Conservation (phyloP, 2,888 invertebrate species). For the Pristionchus exspectatus region DNA sequence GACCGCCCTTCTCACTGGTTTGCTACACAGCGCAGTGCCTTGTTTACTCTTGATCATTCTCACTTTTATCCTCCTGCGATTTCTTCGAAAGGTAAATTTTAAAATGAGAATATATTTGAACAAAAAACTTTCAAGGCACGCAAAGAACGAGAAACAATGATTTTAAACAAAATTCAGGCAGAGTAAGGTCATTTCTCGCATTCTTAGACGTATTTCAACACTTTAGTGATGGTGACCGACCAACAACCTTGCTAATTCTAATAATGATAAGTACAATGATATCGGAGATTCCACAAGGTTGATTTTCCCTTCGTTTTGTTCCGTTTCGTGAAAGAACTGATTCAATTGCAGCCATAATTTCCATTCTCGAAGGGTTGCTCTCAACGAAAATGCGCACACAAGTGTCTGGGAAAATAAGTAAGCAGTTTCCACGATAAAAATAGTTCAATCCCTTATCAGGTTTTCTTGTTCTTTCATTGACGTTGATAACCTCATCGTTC, state of each 20-base stretch:
- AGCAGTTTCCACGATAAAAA: not conserved
- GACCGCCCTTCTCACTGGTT: not conserved
- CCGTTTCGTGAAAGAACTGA: not conserved
- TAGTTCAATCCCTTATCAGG: not conserved
- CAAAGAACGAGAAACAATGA: not conserved
- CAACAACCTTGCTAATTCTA: not conserved
- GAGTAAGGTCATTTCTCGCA: too few species aligned
- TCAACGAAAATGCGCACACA: not conserved
- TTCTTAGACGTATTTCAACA: not conserved
- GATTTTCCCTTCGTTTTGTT: too few species aligned
- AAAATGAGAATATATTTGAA: not conserved
- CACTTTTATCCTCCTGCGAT: not conserved
- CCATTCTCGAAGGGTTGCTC: not conserved
- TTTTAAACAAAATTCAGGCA: not conserved
- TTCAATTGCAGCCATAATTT: not conserved
- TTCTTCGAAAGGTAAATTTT: not conserved
- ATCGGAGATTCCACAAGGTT: not conserved
- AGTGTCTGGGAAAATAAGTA: not conserved
- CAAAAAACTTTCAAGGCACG: not conserved
- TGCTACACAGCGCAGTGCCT: not conserved
- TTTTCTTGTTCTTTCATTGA: not conserved
- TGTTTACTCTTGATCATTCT: not conserved
- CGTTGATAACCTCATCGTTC: not conserved
- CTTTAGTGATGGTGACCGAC: not conserved
- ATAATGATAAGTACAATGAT: slow-evolving; percentile 7